phyloP scores from a whole-genome alignment of 1,140 invertebrate species.

The Hirudo medicinalis region DNA sequence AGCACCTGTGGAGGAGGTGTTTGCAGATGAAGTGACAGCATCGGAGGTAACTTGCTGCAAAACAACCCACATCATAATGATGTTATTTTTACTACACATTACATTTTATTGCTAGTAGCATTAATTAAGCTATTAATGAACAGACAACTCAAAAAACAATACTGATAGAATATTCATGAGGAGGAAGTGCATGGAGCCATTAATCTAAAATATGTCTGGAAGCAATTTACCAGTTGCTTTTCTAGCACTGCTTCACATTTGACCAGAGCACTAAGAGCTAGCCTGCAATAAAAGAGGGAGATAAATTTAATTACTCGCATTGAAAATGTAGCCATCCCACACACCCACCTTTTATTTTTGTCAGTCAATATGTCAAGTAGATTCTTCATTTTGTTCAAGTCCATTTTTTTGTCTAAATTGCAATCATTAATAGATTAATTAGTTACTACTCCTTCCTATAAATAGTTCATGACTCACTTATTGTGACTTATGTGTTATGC shows the following conservation, averaged over 20 bases:
- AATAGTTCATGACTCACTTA: too few species aligned
- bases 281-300: conserved; percentile 34
- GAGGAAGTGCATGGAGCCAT: too few species aligned
- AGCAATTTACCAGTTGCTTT: neutral
- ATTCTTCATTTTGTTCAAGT: conserved; percentile 74
- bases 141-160: too few species aligned
- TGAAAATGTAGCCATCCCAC: neutral
- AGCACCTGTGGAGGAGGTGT: too few species aligned
- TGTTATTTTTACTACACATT: too few species aligned
- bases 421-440: conserved; percentile 12
- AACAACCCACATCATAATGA: too few species aligned
- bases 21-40: too few species aligned
- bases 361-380: conserved; percentile 76
- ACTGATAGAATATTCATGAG: too few species aligned
- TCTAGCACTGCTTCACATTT: conserved; percentile 59
- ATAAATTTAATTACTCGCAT: neutral
- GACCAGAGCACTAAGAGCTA: conserved; percentile 70
- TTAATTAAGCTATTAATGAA: too few species aligned
- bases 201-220: too few species aligned
- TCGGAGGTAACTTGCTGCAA: too few species aligned
- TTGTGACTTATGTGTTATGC: neutral
- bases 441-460: neutral
- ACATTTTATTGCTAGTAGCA: too few species aligned
- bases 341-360: conserved; percentile 54
- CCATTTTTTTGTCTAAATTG: conserved; percentile 57